Percentiles rank a stretch among this genome's conserved stretches.
phyloP scores from a whole-genome alignment of 2,797 vertebrate genomes.

The Phataginus tetradactyla region DNA sequence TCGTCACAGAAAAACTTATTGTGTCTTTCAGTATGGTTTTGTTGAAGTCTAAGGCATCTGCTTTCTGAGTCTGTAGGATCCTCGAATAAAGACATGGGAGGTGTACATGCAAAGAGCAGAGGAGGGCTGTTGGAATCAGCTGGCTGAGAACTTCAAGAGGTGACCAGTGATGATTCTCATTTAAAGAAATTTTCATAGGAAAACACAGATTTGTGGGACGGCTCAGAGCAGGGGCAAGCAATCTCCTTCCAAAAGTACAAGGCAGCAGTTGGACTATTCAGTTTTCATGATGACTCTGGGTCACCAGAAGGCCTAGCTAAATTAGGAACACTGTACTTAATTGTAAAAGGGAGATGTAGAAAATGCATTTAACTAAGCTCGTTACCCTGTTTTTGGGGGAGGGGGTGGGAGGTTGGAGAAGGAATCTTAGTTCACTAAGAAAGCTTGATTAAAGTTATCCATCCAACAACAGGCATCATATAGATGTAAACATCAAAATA shows the following conservation, averaged over 20 bases:
- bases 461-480: too few species aligned
- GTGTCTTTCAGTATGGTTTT: background rate
- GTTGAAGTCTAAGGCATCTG: background rate
- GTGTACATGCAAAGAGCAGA: rapidly evolving
- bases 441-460: background rate
- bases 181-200: background rate
- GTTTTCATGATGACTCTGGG: background rate
- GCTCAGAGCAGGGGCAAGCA: background rate
- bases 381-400: background rate
- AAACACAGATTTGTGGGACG: background rate
- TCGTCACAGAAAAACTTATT: background rate
- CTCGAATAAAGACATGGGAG: background rate
- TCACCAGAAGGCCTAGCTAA: background rate
- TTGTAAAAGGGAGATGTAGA: background rate
- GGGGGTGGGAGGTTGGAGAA: background rate
- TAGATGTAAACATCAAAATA: background rate
- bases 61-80: background rate
- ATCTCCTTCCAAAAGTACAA: background rate
- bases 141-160: background rate
- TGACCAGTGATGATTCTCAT: background rate
- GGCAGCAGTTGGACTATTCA: background rate
- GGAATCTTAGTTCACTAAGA: background rate
- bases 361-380: background rate
- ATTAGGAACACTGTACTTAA: background rate
- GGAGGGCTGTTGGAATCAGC: background rate